Conservation (phyloP, 2,888 invertebrate species). For the Melanostoma mellinum region DNA sequence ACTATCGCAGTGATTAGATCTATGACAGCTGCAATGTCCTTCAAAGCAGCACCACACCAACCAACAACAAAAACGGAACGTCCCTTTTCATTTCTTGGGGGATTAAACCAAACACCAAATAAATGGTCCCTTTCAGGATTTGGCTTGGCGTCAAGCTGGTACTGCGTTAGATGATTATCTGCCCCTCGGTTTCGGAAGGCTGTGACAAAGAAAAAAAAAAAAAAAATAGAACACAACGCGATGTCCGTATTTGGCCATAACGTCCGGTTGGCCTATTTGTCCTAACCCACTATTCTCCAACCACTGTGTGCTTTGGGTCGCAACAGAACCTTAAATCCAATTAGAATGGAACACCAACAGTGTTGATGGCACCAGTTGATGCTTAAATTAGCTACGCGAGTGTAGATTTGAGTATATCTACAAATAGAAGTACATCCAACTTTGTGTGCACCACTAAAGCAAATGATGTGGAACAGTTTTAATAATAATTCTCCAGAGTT, state of each 20-base stretch:
- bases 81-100: constrained; percentile 20
- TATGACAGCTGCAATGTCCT: constrained; percentile 36
- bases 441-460: constrained; percentile 11
- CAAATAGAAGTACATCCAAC: constrained; percentile 21
- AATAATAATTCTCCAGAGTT: constrained; percentile 64
- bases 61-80: neutral
- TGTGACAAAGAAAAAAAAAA: neutral
- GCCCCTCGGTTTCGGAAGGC: constrained; percentile 1
- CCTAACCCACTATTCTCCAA: constrained; percentile 1
- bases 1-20: constrained; percentile 50
- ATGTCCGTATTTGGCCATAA: constrained; percentile 42
- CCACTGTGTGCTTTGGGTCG: constrained; percentile 38
- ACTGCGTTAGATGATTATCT: constrained; percentile 47
- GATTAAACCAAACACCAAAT: constrained; percentile 29
- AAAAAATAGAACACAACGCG: too few relatives aligned
- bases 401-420: constrained; percentile 12
- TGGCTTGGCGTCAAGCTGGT: constrained; percentile 44
- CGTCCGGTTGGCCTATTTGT: constrained; percentile 57
- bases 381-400: constrained; percentile 57
- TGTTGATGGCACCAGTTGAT: constrained; percentile 53
- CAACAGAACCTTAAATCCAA: constrained; percentile 62
- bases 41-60: neutral
- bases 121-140: constrained; percentile 20
- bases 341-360: constrained; percentile 54
- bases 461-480: constrained; percentile 61